Conservation (phyloP, 1,140 invertebrate genomes). For the Zophobas atratus region DNA sequence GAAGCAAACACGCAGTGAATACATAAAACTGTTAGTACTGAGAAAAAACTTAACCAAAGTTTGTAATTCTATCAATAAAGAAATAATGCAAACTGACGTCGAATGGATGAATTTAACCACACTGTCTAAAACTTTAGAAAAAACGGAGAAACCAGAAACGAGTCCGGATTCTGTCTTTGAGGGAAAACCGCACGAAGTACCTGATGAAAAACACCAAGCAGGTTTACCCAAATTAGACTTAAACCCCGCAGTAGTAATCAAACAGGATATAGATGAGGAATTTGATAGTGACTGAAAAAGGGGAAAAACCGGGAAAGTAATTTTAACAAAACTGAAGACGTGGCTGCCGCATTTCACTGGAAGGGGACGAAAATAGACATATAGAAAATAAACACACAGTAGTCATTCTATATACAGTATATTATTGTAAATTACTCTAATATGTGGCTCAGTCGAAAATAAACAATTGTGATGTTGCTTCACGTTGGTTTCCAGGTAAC, state of each 20-base stretch:
- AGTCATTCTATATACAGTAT: not conserved
- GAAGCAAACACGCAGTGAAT: not conserved
- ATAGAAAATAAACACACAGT: too few species aligned
- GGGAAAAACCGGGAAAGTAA: too few species aligned
- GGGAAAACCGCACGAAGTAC: not conserved
- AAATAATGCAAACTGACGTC: conserved; percentile 27
- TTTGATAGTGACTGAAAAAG: conserved; percentile 25
- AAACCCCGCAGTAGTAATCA: not conserved
- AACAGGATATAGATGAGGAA: conserved; percentile 18
- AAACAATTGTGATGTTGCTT: not conserved
- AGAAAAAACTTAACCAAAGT: not conserved
- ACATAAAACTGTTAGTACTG: not conserved
- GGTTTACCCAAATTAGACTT: not conserved
- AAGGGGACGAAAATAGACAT: too few species aligned
- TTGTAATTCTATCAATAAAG: not conserved
- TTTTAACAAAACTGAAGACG: too few species aligned
- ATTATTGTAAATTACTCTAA: not conserved
- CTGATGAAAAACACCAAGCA: not conserved
- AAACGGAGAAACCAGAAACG: not conserved
- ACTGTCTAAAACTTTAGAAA: not conserved
- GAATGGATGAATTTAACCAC: conserved; percentile 19
- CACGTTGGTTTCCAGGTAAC: conserved; percentile 77
- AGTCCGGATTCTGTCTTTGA: not conserved
- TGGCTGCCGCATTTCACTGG: too few species aligned
- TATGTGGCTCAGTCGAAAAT: not conserved